Evolutionary conservation across 2,888 invertebrate species (phyloP).

Genomic region (Machimus rusticus): DNA sequence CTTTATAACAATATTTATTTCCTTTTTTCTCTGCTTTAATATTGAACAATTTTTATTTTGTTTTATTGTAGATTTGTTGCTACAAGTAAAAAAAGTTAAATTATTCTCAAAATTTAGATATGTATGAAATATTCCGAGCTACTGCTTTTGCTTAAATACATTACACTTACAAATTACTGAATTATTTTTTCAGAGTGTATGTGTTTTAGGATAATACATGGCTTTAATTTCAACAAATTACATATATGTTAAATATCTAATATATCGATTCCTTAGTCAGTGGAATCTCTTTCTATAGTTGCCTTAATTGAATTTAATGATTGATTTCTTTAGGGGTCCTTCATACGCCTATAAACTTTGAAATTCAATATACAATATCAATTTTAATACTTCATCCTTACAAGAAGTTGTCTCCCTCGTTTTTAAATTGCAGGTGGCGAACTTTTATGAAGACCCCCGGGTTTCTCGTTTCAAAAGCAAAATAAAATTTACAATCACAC

Average conservation of each 20-base stretch:
- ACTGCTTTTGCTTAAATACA: no score
- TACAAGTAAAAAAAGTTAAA: no score
- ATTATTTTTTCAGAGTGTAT: no score
- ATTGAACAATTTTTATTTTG: no score
- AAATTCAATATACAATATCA: background rate
- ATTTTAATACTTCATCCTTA: background rate
- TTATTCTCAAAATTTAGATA: no score
- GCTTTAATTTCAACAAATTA: background rate
- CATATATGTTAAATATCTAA: background rate
- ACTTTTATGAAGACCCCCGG: background rate
- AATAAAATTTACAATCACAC: background rate
- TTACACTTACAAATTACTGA: no score
- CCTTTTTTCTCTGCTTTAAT: no score
- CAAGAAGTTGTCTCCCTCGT: background rate
- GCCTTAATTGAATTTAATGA: background rate
- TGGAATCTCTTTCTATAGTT: background rate
- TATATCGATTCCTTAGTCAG: background rate
- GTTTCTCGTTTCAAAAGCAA: background rate
- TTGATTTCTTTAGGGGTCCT: background rate
- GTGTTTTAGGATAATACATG: no score
- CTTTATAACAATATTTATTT: no score
- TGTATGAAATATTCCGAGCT: no score
- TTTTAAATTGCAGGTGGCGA: background rate
- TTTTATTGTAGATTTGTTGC: no score
- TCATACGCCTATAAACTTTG: background rate